A percentile compares a stretch with the other conserved stretches of the same genome.
Evolutionary conservation across 1,140 invertebrate genomes (phyloP).

Genomic region (Parapsyche elsis): DNA sequence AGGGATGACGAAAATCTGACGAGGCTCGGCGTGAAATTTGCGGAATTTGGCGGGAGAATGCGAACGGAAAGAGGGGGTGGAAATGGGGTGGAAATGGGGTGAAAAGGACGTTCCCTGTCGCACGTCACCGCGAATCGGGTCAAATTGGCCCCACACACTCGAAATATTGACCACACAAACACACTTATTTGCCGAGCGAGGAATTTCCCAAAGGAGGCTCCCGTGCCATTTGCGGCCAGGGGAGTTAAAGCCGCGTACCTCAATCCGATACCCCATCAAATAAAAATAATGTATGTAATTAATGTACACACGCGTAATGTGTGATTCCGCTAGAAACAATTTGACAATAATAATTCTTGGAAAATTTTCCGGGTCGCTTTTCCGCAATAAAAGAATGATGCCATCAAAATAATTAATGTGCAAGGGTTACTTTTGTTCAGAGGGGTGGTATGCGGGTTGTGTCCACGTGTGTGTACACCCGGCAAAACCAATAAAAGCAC

Average conservation of each 20-base stretch:
- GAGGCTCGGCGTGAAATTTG: slow-evolving; percentile 28
- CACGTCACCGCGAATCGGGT: slow-evolving; percentile 8
- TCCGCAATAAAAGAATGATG: slow-evolving; percentile 22
- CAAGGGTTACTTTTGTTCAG: slow-evolving; percentile 21
- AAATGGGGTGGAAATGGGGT: background rate
- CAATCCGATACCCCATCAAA: no score
- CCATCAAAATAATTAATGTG: slow-evolving; percentile 36
- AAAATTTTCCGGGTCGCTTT: background rate
- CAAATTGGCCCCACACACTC: slow-evolving; percentile 5
- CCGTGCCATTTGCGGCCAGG: background rate
- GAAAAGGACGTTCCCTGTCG: background rate
- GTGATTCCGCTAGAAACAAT: no score
- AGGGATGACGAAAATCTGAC: slow-evolving; percentile 42
- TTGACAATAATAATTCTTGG: no score
- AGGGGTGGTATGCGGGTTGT: slow-evolving; percentile 2
- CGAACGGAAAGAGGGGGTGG: background rate
- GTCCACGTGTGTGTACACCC: slow-evolving; percentile 27
- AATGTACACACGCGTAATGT: no score
- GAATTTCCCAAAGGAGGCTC: slow-evolving; percentile 11
- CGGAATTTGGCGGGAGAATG: slow-evolving; percentile 18
- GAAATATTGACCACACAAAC: slow-evolving; percentile 12
- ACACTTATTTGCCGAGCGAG: background rate
- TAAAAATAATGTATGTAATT: no score
- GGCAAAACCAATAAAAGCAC: slow-evolving; percentile 38
- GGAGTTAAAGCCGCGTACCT: no score